Evolutionary conservation across 1,140 invertebrate genomes (phyloP), one percentile per base, ranked within the genome.

Genomic region (Sminthurides bifidus): DNA sequence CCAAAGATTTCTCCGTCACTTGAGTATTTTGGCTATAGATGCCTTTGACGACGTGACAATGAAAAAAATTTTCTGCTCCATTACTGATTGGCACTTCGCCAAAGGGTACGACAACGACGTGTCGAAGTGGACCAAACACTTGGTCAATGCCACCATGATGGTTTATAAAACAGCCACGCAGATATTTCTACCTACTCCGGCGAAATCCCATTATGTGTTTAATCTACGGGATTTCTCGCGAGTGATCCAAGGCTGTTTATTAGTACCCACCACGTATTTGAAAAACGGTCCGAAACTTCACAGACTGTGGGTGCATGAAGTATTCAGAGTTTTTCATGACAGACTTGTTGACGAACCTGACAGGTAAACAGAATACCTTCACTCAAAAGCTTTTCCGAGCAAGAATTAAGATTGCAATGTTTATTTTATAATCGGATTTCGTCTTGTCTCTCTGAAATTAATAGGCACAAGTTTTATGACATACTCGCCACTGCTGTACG

Each of bases 261-360:
- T 87, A 60, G 76, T 92, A 52, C 81, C 88, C 2, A 69, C 82
- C 1, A 73, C 82, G 15, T 79, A 81, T 60, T 76, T 92, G 72
- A 77, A 79, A 58, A 82, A 85, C 45, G 73, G 80, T 0, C 80
- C 83, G 46, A 91, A 93, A 67, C 74, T 96, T 26, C 82, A 90
- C 41, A 75, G 85, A 56, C 74, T 96, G 4, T 96, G 92, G 92
- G 77, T 90, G 6, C 92, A 97, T 71, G 92, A 97, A 75, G 81
- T 81, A 15, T 92, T 87, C 68, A 74, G 93, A 54, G 91, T 95
- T 0, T 96, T 92, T 73, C 83, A 87, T 68, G 92, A 97, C 72
- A 77, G 91, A 60, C 77, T 93, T 0, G 76, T 87, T 10, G 81
- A 88, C 66, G 79, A 84, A 31, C 63, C 70, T 2, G 88, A 93